Conservation (phyloP, 2,113 vertebrate genomes). For the Archocentrus centrarchus region DNA sequence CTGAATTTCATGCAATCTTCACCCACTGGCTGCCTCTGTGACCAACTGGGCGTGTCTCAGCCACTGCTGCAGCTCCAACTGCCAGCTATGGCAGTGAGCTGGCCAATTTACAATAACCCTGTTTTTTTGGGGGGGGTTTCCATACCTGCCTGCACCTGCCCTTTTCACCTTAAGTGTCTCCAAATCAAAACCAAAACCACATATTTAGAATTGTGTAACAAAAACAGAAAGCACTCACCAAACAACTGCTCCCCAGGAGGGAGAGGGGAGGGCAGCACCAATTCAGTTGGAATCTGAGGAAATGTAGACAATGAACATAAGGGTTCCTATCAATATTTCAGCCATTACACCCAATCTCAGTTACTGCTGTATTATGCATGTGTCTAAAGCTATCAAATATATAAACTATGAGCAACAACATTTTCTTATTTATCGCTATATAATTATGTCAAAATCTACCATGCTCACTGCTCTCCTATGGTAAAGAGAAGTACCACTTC, state of each 20-base stretch:
- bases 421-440: not conserved
- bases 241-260: not conserved
- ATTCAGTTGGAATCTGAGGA: conserved; percentile 7
- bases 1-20: too few species aligned
- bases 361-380: too few species aligned
- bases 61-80: too few species aligned
- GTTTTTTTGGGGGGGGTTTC: not conserved
- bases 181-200: not conserved
- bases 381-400: not conserved
- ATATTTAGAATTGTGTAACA: not conserved
- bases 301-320: not conserved
- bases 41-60: too few species aligned
- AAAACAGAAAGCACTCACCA: conserved; percentile 44
- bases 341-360: not conserved
- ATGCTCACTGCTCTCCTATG: conserved; percentile 23
- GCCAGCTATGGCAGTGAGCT: not conserved
- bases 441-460: conserved; percentile 47
- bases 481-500: not conserved
- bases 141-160: not conserved
- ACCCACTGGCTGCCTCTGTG: too few species aligned
- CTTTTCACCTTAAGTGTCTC: not conserved
- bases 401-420: not conserved
- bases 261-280: not conserved
- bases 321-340: not conserved
- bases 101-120: not conserved